Evolutionary conservation across 2,797 vertebrate genomes (phyloP).

Genomic region (Gymnopithys bicolor): DNA sequence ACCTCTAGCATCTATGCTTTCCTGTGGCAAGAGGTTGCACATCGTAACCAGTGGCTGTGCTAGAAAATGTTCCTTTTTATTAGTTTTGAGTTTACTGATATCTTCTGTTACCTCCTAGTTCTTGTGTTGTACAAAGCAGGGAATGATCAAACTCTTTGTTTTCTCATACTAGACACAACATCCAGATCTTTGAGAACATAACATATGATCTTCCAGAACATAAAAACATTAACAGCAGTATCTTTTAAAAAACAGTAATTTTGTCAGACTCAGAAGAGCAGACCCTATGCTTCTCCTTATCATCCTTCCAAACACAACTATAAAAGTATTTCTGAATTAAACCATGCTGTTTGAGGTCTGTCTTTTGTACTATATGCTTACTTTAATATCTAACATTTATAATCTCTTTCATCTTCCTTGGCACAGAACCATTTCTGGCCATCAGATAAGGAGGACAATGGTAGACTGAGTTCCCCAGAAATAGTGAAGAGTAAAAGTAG

Average conservation of each 20-base stretch:
- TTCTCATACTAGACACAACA: background rate
- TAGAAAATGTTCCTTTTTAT: background rate
- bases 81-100: background rate
- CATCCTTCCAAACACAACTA: background rate
- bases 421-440: background rate
- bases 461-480: background rate
- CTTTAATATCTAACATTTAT: background rate
- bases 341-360: background rate
- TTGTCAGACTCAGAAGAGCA: background rate
- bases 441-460: background rate
- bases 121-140: background rate
- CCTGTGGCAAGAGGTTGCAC: background rate
- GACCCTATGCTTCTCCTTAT: background rate
- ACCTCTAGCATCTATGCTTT: background rate
- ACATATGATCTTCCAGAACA: background rate
- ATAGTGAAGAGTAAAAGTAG: background rate
- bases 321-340: background rate
- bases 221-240: background rate
- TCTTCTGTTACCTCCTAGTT: background rate
- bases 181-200: background rate
- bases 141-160: background rate
- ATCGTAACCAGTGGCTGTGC: background rate
- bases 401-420: background rate
- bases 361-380: background rate
- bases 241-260: background rate